Evolutionary conservation across 2,888 invertebrate genomes (phyloP).

Genomic region (Coecobrya sp.): DNA sequence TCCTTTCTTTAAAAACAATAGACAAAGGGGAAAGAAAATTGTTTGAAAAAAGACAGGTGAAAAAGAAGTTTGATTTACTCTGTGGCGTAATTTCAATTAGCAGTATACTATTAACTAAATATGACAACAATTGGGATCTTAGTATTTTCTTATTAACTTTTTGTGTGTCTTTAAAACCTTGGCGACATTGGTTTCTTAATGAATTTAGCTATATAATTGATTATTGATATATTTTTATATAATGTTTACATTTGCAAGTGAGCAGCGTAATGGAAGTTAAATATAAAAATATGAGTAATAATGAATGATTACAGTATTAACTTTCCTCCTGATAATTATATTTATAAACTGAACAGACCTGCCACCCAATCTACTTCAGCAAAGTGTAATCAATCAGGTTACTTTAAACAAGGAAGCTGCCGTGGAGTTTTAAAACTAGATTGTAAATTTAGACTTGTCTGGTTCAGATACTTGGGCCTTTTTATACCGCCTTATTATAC

Average conservation of each 20-base stretch:
- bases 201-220: not conserved
- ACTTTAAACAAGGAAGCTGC: not conserved
- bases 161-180: constrained; percentile 28
- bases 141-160: not conserved
- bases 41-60: not conserved
- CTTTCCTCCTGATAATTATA: not conserved
- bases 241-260: constrained; percentile 12
- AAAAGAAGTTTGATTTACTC: not conserved
- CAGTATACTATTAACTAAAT: not conserved
- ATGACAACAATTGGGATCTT: not conserved
- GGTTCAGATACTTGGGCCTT: not conserved
- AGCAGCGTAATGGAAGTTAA: constrained; percentile 14
- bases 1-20: not conserved
- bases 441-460: not conserved
- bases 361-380: too few relatives aligned
- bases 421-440: not conserved
- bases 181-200: not conserved
- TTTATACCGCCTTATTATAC: not conserved
- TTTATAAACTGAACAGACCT: too few relatives aligned
- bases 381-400: not conserved
- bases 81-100: not conserved
- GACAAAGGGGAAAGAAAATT: not conserved
- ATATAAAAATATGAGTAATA: constrained; percentile 16
- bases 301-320: not conserved
- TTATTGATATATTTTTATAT: not conserved